Conservation (phyloP, 2,888 invertebrate genomes). For the Anthoptus insignis region DNA sequence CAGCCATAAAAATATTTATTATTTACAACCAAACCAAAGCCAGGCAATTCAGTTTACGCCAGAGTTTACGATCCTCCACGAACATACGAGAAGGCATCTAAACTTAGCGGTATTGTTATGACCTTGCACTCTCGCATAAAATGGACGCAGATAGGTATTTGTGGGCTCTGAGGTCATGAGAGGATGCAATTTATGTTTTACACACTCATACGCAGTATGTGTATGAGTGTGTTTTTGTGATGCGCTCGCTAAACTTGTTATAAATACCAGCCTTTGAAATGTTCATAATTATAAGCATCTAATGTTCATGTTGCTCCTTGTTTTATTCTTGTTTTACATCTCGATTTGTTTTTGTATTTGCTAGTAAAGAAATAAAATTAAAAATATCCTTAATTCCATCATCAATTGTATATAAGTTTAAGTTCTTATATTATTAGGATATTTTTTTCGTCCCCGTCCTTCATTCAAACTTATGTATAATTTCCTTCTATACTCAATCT, state of each 20-base stretch:
- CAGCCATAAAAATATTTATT: neutral
- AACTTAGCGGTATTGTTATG: slow-evolving; percentile 58
- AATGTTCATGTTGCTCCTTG: neutral
- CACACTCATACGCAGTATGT: slow-evolving; percentile 27
- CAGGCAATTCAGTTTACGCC: slow-evolving; percentile 7
- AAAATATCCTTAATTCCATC: too few species aligned
- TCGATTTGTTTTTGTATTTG: neutral
- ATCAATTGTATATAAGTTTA: too few species aligned
- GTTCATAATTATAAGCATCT: neutral
- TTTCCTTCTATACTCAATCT: too few species aligned
- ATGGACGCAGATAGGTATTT: slow-evolving; percentile 50
- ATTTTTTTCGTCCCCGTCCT: too few species aligned
- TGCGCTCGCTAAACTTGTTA: slow-evolving; percentile 24
- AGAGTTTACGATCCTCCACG: slow-evolving; percentile 2
- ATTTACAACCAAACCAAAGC: neutral
- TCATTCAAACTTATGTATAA: too few species aligned
- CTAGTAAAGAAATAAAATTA: neutral
- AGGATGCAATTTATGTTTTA: slow-evolving; percentile 33
- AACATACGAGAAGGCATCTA: slow-evolving; percentile 43
- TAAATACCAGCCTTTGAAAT: slow-evolving; percentile 1
- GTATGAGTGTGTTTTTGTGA: slow-evolving; percentile 33
- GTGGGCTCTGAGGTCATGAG: slow-evolving; percentile 31
- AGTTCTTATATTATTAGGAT: too few species aligned
- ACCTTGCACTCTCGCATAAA: slow-evolving; percentile 58
- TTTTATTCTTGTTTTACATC: neutral